phyloP scores from a whole-genome alignment of 2,888 invertebrate species.

The Cordilura impudica region DNA sequence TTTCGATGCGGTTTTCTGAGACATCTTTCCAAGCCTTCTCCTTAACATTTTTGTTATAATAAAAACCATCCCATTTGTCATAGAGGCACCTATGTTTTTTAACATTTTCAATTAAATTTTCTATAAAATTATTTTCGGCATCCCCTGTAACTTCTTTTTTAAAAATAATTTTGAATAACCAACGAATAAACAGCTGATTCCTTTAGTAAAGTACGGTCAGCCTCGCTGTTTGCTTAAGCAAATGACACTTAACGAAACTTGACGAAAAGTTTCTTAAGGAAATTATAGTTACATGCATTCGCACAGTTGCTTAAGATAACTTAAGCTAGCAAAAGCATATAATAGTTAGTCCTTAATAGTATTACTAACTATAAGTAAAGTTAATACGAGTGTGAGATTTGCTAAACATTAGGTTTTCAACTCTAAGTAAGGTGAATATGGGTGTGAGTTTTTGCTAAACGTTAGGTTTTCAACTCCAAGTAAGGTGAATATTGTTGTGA shows the following conservation, averaged over 20 bases:
- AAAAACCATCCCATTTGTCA: slow-evolving; percentile 11
- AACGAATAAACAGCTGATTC: slow-evolving; percentile 1
- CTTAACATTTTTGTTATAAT: slow-evolving; percentile 1
- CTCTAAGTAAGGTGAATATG: too few species aligned
- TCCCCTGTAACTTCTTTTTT: neutral
- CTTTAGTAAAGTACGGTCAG: neutral
- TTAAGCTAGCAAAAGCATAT: neutral
- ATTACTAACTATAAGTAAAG: too few species aligned
- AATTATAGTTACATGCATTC: neutral
- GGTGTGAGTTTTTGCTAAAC: too few species aligned
- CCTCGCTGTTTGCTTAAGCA: neutral
- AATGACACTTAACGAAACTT: slow-evolving; percentile 3
- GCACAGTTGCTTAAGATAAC: slow-evolving; percentile 7
- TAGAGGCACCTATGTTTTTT: neutral
- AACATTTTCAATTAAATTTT: slow-evolving; percentile 12
- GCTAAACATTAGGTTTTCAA: too few species aligned
- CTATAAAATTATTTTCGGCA: neutral
- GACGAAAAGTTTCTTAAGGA: neutral
- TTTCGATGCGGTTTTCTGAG: neutral
- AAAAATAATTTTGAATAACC: neutral
- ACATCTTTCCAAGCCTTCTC: neutral
- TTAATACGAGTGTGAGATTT: too few species aligned
- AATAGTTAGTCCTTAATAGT: too few species aligned
- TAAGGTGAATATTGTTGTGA: too few species aligned
- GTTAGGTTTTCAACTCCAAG: too few species aligned